Percentiles rank a stretch among this genome's conserved stretches.
Evolutionary conservation across 2,113 vertebrate genomes (phyloP).

Genomic region (Pedionomus torquatus): DNA sequence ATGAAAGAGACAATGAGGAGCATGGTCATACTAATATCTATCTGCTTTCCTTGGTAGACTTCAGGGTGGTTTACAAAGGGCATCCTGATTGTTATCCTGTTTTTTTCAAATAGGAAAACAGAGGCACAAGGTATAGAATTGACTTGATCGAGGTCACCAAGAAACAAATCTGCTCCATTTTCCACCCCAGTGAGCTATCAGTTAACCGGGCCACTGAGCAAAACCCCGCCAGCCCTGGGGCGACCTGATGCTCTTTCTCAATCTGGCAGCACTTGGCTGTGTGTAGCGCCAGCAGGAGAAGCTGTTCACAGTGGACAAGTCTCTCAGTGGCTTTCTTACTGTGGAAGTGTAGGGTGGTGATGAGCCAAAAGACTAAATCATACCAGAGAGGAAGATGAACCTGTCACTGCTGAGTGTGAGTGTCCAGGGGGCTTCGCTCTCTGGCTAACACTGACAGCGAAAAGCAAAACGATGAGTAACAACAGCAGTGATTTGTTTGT

Average conservation of each 20-base stretch:
- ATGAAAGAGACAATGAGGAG: neutral
- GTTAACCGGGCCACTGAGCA: neutral
- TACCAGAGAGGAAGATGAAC: neutral
- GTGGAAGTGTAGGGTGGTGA: neutral
- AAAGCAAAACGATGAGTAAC: neutral
- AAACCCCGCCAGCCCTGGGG: neutral
- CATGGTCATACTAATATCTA: neutral
- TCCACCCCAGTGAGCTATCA: neutral
- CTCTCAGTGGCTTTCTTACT: neutral
- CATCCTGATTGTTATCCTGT: neutral
- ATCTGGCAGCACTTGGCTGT: neutral
- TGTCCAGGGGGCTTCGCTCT: neutral
- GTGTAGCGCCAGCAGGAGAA: neutral
- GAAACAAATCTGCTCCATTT: neutral
- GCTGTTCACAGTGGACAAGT: neutral
- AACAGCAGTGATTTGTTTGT: neutral
- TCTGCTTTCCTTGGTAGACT: neutral
- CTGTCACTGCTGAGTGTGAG: neutral
- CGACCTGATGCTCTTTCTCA: neutral
- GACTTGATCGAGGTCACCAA: neutral
- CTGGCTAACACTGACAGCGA: neutral
- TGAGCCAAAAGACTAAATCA: neutral
- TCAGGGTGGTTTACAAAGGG: neutral
- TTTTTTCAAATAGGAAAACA: neutral
- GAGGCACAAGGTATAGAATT: neutral